Conservation (phyloP, 2,888 invertebrate species). For the Hemistola chrysoprasaria region DNA sequence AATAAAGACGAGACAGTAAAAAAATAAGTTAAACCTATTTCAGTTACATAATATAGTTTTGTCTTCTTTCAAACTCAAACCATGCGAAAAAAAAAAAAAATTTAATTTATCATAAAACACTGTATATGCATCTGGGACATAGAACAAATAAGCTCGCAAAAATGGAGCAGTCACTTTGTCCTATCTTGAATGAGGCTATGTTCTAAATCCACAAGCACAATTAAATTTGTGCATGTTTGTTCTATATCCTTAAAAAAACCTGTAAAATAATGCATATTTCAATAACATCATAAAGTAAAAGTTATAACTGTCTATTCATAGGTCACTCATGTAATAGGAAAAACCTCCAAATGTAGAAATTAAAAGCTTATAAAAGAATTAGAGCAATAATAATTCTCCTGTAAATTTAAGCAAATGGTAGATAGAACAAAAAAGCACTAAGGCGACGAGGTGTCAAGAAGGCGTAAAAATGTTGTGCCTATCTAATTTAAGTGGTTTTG, state of each 20-base stretch:
- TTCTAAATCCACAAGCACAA: conserved; percentile 2
- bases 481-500: too few species aligned
- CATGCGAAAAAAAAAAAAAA: too few species aligned
- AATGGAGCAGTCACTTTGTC: conserved; percentile 7
- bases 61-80: background rate
- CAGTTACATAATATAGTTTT: background rate
- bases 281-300: conserved; percentile 3
- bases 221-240: conserved; percentile 6
- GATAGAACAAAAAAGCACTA: background rate
- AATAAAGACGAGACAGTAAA: too few species aligned
- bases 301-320: conserved; percentile 2
- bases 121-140: conserved; percentile 6
- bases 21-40: background rate
- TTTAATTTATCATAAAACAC: too few species aligned
- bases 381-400: too few species aligned
- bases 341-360: conserved; percentile 4
- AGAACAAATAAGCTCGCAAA: too few species aligned
- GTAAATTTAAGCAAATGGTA: too few species aligned
- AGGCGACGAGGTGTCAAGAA: too few species aligned
- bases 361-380: conserved; percentile 1
- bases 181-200: conserved; percentile 6
- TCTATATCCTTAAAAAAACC: conserved; percentile 7
- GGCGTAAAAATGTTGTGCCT: too few species aligned
- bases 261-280: conserved; percentile 4
- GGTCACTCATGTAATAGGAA: conserved; percentile 3